phyloP scores from a whole-genome alignment of 2,797 vertebrate genomes.

The Liasis olivaceus region DNA sequence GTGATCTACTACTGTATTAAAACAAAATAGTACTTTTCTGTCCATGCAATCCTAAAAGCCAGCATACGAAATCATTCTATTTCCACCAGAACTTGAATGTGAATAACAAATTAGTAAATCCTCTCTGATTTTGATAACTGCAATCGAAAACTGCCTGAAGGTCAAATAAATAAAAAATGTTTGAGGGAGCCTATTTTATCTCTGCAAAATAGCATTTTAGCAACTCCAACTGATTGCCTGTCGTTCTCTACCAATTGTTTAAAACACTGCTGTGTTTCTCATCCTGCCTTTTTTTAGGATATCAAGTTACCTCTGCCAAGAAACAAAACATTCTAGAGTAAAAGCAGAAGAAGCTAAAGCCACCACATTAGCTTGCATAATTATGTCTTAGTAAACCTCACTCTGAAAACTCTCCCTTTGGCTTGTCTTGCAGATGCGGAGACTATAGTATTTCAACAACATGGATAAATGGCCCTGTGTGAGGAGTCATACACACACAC shows the following conservation, averaged over 20 bases:
- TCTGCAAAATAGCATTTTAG: background rate
- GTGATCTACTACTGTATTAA: background rate
- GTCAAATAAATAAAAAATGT: background rate
- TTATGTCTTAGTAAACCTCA: background rate
- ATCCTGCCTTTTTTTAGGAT: background rate
- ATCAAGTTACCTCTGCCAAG: background rate
- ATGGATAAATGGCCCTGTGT: background rate
- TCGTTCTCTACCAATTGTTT: background rate
- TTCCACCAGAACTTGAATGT: background rate
- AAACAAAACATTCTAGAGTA: conserved; percentile 1
- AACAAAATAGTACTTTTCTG: background rate
- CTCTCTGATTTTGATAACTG: background rate
- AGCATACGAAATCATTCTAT: background rate
- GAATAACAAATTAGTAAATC: background rate
- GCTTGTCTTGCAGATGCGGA: background rate
- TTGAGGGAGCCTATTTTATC: too few relatives aligned
- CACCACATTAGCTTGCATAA: background rate
- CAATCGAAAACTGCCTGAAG: background rate
- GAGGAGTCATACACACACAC: background rate
- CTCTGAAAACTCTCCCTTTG: background rate
- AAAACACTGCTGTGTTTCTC: background rate
- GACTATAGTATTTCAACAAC: background rate
- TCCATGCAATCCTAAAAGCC: background rate
- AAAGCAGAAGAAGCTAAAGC: background rate
- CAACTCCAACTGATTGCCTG: background rate